Base-by-base conservation (phyloP, 2,888 invertebrate species). In the Aphrophora alni region DNA sequence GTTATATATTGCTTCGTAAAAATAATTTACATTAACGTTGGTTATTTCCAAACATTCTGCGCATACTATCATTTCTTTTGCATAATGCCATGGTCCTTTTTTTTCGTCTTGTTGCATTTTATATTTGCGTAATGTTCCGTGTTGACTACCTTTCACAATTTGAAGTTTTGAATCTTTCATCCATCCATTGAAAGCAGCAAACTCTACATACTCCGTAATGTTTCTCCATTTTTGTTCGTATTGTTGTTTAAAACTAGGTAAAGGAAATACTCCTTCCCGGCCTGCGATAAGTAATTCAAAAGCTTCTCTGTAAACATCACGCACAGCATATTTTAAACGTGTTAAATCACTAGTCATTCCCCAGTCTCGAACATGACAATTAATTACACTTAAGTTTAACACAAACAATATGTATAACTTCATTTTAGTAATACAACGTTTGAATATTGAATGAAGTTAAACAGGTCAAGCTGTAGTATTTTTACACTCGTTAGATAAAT, bases 301-400 rank as follows among this genome's bases (percentile, higher is more conserved):
- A 38, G 80, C 76, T 71, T 80, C 77, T 21, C 77, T 69, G 27
- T 82, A 81, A 10, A 82, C 77, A 79, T 83, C 83, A 25, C 74
- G 79, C 12, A 78, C 80, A 33, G 80, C 78, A 44, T 75, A 82
- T 14, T 78, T 71, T 7, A 83, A 59, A 12, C 83, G 71, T n/a
- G 82, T 82, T 26, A 82, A 80, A 24, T 83, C 80, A 70, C 78
- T 81, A 17, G 51, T 80, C 3, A 80, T 81, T 2, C 83, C 83
- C 83, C 83, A 83, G 59, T 81, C 81, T 33, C 81, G 80, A n/a
- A 83, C 73, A n/a, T 76, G 73, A 80, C 75, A 59, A 27, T 71
- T 27, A 0, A 38, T 38, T n/a, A 38, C 2, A 33, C 24, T 25
- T 24, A 25, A 27, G 24, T 21, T 38, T 25, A 75, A 38, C 3